Base-by-base conservation (phyloP, 2,113 vertebrate genomes). In the Coracopsis vasa region DNA sequence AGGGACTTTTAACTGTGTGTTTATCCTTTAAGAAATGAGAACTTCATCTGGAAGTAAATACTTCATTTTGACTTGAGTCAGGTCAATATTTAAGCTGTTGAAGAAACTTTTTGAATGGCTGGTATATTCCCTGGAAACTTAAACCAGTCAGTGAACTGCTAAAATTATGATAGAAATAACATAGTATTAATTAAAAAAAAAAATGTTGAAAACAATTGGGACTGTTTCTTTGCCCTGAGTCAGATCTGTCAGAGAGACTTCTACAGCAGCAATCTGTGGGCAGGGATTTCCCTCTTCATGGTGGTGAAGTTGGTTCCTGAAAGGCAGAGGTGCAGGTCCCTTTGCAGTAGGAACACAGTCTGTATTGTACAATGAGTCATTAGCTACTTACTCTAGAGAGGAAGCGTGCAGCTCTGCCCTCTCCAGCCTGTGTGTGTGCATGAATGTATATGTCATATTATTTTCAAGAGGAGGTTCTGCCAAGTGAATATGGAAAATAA, bases 401-500 rank as follows among this genome's bases (percentile, higher is more conserved):
- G 65, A 82, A 50, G 28, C 2, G 0, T 69, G 77, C 1, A 7
- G 18, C 31, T 70, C 53, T 86, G 35, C 53, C 66, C 66, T 48
- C 37, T 16, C 41, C 33, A 35, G 50, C 47, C 56, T 23, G 15
- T 41, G 58, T 47, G 7, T n/a, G 58, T 18, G 2, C 66, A 66
- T 58, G 31, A 39, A 42, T 37, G 48, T 65, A 8, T 86, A 39
- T 70, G 29, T 73, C 47, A 44, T n/a, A 5, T 62, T 62, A 14
- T 73, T 75, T 41, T 70, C 39, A 45, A 61, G 42, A 82, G 61
- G 24, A 61, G 62, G 12, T 70, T 81, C 73, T 80, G 69, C 61
- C 91, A 86, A 86, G 4, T 53, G 56, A 92, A 69, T 64, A 64
- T 69, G 69, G 78, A 93, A 96, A 90, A 94, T 48, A 79, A 88